Evolutionary conservation across 2,888 invertebrate species (phyloP).

Genomic region (Philereme transversata): DNA sequence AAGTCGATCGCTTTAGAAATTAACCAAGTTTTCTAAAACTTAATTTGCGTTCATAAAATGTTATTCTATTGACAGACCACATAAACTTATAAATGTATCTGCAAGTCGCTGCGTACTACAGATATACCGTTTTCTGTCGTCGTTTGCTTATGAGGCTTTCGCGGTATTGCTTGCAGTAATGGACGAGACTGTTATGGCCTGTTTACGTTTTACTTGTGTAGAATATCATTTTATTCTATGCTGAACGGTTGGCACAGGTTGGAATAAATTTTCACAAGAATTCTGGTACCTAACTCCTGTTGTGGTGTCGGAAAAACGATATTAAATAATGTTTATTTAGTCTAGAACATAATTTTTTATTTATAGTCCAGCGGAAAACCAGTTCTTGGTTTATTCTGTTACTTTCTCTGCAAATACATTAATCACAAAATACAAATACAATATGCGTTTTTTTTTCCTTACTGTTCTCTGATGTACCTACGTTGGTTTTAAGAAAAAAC

Average conservation of each 20-base stretch:
- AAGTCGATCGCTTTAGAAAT: too few species aligned
- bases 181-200: constrained; percentile 8
- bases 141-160: constrained; percentile 5
- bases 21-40: not conserved
- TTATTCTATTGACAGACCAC: not conserved
- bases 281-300: not conserved
- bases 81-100: constrained; percentile 6
- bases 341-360: too few species aligned
- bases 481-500: too few species aligned
- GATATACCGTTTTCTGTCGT: constrained; percentile 13
- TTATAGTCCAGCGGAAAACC: too few species aligned
- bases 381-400: too few species aligned
- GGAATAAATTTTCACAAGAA: not conserved
- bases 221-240: constrained; percentile 4
- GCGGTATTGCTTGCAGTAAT: constrained; percentile 4
- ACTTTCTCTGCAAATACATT: too few species aligned
- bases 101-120: not conserved
- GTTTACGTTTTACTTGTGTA: constrained; percentile 1
- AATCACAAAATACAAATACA: too few species aligned
- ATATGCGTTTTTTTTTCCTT: too few species aligned
- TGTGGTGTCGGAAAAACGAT: too few species aligned
- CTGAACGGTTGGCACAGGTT: not conserved
- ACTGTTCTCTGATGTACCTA: too few species aligned
- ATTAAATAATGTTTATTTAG: too few species aligned
- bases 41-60: constrained; percentile 3